Evolutionary conservation across 2,888 invertebrate species (phyloP).

Genomic region (Brachyptera risi): DNA sequence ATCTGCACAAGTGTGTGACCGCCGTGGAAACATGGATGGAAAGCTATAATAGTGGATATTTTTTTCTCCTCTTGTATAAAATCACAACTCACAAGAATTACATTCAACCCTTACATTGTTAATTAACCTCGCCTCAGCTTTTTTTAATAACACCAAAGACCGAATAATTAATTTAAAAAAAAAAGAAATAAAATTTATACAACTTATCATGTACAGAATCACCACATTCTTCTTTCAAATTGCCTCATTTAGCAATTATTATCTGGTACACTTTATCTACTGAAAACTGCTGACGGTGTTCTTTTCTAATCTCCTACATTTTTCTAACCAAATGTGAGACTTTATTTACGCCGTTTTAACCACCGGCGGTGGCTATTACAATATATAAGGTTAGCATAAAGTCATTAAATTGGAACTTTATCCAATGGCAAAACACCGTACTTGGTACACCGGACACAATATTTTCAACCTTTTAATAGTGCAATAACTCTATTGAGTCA

Average conservation of each 20-base stretch:
- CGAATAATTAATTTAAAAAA: constrained; percentile 1
- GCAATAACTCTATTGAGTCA: neutral
- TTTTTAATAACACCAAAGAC: constrained; percentile 8
- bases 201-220: constrained; percentile 13
- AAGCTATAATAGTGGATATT: no score
- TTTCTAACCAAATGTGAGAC: constrained; percentile 5
- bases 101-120: constrained; percentile 4
- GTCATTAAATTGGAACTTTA: no score
- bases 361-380: no score
- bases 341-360: constrained; percentile 10
- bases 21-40: no score
- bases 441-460: no score
- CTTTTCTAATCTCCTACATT: neutral
- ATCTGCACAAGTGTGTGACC: no score
- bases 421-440: no score
- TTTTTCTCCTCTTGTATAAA: neutral
- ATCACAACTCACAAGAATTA: neutral
- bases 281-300: constrained; percentile 18
- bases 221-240: constrained; percentile 20
- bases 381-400: no score
- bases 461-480: no score
- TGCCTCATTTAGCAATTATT: constrained; percentile 22
- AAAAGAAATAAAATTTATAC: constrained; percentile 7
- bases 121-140: constrained; percentile 8
- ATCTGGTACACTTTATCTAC: constrained; percentile 17